phyloP scores from a whole-genome alignment of 2,113 vertebrate species.

The Brachyhypopomus gauderio region DNA sequence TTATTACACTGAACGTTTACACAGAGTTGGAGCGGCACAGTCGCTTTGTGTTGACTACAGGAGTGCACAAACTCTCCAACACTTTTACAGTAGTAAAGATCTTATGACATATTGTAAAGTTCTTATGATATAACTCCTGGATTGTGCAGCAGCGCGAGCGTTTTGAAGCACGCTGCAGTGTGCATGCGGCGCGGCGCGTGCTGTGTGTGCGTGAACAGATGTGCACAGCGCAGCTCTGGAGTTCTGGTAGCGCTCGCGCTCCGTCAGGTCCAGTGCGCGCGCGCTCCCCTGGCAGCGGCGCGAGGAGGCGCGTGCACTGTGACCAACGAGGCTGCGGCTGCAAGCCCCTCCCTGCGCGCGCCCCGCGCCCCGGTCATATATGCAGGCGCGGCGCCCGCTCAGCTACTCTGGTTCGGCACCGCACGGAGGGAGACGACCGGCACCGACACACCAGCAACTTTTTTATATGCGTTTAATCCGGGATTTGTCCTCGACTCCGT shows the following conservation, averaged over 20 bases:
- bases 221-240: neutral
- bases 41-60: no score
- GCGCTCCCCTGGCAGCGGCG: no score
- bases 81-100: no score
- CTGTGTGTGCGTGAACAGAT: conserved; percentile 25
- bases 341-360: conserved; percentile 55
- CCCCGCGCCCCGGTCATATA: conserved; percentile 58
- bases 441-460: conserved; percentile 50
- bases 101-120: no score
- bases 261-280: no score
- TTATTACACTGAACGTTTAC: no score
- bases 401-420: conserved; percentile 67
- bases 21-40: no score
- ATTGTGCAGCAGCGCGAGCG: neutral
- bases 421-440: conserved; percentile 64
- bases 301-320: conserved; percentile 1
- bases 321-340: conserved; percentile 53
- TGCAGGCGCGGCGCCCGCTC: conserved; percentile 59
- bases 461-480: conserved; percentile 45
- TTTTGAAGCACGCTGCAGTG: neutral
- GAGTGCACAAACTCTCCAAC: no score
- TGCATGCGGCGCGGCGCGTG: neutral
- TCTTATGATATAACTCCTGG: no score
- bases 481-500: conserved; percentile 44
- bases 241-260: no score